phyloP scores from a whole-genome alignment of 2,113 vertebrate genomes.

The Oreochromis spilurus region DNA sequence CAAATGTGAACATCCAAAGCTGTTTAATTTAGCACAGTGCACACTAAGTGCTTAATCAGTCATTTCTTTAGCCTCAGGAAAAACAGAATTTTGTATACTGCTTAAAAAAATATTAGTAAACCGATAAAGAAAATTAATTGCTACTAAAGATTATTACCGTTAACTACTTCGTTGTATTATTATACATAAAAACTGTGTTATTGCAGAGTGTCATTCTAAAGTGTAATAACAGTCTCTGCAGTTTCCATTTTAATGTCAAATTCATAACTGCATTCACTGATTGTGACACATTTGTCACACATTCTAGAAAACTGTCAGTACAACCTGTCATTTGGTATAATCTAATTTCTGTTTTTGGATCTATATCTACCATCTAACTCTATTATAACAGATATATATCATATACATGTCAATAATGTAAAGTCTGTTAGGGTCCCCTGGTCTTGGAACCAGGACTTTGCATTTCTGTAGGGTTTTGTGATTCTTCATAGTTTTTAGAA shows the following conservation, averaged over 20 bases:
- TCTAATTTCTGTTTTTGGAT: not conserved
- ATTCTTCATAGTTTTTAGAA: not conserved
- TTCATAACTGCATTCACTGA: not conserved
- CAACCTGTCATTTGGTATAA: not conserved
- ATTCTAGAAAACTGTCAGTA: not conserved
- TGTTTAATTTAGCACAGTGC: not conserved
- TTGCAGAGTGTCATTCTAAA: not conserved
- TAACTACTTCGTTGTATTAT: not conserved
- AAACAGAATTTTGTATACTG: not conserved
- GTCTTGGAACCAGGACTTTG: not conserved
- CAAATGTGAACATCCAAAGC: not conserved
- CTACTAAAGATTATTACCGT: not conserved
- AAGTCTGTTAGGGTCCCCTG: not conserved
- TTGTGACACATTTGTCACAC: not conserved
- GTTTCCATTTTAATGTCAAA: not conserved
- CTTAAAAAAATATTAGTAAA: not conserved
- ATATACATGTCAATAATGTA: not conserved
- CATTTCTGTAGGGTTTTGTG: not conserved
- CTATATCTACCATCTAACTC: not conserved
- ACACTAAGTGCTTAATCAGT: not conserved
- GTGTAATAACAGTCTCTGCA: not conserved
- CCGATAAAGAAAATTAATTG: not conserved
- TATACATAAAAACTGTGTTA: not conserved
- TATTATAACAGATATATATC: not conserved
- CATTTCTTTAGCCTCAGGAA: not conserved